Evolutionary conservation across 2,797 vertebrate genomes (phyloP).

Genomic region (Tiaroga cobitis): DNA sequence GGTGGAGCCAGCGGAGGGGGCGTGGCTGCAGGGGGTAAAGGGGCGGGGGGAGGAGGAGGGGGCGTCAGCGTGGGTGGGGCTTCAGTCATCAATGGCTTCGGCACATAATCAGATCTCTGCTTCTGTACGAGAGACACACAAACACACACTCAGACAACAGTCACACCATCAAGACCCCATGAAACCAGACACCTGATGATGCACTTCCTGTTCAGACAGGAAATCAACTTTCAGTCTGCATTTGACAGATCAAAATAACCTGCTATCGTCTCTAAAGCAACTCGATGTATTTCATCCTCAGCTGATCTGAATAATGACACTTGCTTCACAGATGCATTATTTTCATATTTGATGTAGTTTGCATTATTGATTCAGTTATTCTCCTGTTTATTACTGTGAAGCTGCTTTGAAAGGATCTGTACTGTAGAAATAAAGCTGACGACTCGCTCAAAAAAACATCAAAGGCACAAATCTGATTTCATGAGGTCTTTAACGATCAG

Average conservation of each 20-base stretch:
- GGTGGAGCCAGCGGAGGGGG: constrained; percentile 66
- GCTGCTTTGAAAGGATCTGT: too few species aligned
- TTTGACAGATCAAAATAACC: neutral
- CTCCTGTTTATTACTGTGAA: neutral
- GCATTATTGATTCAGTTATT: neutral
- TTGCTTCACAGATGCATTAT: too few species aligned
- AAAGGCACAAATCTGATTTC: neutral
- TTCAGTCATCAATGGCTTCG: constrained; percentile 67
- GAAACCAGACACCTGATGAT: neutral
- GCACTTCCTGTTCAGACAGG: neutral
- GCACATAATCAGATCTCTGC: constrained; percentile 80
- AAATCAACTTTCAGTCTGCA: neutral
- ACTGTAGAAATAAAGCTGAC: too few species aligned
- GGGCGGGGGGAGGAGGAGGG: constrained; percentile 63
- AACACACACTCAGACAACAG: neutral
- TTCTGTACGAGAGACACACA: constrained; percentile 77
- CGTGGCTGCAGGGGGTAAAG: constrained; percentile 68
- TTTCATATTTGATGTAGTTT: too few species aligned
- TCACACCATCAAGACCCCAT: neutral
- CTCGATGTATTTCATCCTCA: too few species aligned
- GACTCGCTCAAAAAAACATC: neutral
- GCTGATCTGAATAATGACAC: too few species aligned
- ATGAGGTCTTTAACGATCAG: neutral
- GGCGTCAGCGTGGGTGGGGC: constrained; percentile 70
- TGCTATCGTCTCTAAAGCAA: too few species aligned